Conservation (phyloP, 2,888 invertebrate genomes). For the Nesidiocoris tenuis region DNA sequence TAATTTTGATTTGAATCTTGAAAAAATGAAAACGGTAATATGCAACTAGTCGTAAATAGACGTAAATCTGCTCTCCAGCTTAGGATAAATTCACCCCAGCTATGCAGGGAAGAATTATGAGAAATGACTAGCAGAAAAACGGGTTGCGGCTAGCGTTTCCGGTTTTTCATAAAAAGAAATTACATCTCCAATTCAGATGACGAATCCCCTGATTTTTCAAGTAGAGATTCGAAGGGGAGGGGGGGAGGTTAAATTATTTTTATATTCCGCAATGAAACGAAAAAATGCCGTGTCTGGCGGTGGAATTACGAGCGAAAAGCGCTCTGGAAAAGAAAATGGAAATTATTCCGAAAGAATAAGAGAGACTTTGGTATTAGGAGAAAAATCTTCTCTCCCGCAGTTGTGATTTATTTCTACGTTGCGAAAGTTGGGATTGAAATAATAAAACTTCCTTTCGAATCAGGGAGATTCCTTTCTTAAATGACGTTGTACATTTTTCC, state of each 20-base stretch:
- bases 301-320: not conserved
- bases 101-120: constrained; percentile 13
- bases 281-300: not conserved
- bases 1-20: no score
- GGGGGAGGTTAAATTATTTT: not conserved
- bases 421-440: not conserved
- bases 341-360: not conserved
- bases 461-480: not conserved
- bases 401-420: not conserved
- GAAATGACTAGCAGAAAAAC: constrained; percentile 1
- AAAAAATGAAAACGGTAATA: no score
- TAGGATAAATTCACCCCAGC: not conserved
- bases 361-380: not conserved
- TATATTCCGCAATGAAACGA: not conserved
- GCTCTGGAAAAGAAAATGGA: not conserved
- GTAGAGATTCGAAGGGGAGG: not conserved
- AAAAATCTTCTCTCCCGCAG: not conserved
- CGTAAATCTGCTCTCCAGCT: no score
- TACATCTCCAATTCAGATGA: constrained; percentile 35
- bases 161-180: constrained; percentile 22
- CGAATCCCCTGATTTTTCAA: constrained; percentile 9
- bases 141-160: constrained; percentile 2
- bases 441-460: not conserved
- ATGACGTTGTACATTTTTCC: no score
- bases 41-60: no score